These are phyloP conservation scores for Saguinus midas DNA, from an alignment of 2,113 vertebrate species.

Conservation along the genomic window DNA sequence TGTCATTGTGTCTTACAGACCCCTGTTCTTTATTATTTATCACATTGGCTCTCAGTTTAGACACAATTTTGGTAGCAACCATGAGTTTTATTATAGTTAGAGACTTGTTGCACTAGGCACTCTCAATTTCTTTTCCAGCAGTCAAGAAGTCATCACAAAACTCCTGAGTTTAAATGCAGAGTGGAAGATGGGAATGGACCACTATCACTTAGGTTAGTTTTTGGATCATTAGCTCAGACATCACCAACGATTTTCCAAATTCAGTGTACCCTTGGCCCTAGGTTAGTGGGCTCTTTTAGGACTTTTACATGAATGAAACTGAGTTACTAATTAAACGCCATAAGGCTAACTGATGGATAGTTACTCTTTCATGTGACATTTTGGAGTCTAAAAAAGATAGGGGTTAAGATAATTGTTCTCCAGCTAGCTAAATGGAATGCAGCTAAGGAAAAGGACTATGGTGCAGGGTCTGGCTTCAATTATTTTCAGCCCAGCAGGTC, in stretches of 20 bases:
- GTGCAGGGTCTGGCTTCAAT: slow-evolving; percentile 61
- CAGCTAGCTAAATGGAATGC: slow-evolving; percentile 46
- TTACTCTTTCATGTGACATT: slow-evolving; percentile 63
- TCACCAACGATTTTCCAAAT: slow-evolving; percentile 7
- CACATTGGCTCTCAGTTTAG: background rate
- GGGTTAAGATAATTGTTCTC: slow-evolving; percentile 61
- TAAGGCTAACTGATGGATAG: slow-evolving; percentile 55
- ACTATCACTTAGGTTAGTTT: background rate
- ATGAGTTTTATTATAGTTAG: background rate
- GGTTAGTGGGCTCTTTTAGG: slow-evolving; percentile 48
- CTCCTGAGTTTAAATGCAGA: background rate
- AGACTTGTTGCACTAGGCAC: background rate
- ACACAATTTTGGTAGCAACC: background rate
- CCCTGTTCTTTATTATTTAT: background rate
- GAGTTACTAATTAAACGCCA: slow-evolving; percentile 69
- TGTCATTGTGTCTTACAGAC: background rate
- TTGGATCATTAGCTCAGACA: slow-evolving; percentile 33
- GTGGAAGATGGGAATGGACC: background rate
- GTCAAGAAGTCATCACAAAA: background rate
- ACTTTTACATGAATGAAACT: background rate
- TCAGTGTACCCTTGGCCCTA: background rate
- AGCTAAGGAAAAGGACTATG: slow-evolving; percentile 20
- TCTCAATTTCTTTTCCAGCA: background rate
- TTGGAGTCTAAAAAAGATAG: slow-evolving; percentile 52
- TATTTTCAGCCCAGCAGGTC: slow-evolving; percentile 59